A percentile compares a stretch with the other conserved stretches of the same genome.
phyloP scores from a whole-genome alignment of 1,140 invertebrate species.

The Procambarus clarkii region DNA sequence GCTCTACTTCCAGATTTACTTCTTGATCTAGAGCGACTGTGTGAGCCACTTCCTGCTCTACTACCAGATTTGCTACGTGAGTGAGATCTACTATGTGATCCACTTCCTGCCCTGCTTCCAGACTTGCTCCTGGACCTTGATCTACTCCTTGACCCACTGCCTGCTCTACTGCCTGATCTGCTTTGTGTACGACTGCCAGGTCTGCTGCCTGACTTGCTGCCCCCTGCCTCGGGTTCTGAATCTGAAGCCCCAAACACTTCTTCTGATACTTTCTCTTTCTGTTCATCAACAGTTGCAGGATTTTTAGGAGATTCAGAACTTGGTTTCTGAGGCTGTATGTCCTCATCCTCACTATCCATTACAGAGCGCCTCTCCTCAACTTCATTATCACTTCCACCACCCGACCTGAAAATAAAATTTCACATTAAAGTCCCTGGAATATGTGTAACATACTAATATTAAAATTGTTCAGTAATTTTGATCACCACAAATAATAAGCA shows the following conservation, averaged over 20 bases:
- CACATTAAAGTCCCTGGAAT: not conserved
- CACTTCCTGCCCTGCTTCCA: constrained; percentile 10
- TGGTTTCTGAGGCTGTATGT: not conserved
- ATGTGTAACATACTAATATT: too few species aligned
- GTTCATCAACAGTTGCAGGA: not conserved
- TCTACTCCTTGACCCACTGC: constrained; percentile 22
- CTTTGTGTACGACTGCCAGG: constrained; percentile 28
- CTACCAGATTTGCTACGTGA: constrained; percentile 48
- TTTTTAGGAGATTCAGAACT: not conserved
- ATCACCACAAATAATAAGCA: not conserved
- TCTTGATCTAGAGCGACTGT: constrained; percentile 15
- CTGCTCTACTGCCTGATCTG: not conserved
- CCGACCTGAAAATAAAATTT: constrained; percentile 21
- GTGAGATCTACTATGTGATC: not conserved
- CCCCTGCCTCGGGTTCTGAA: constrained; percentile 31
- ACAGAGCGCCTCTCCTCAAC: constrained; percentile 58
- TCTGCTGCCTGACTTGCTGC: not conserved
- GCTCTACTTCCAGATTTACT: not conserved
- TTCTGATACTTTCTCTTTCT: constrained; percentile 40
- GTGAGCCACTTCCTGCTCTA: constrained; percentile 10
- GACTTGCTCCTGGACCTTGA: not conserved
- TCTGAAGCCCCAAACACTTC: constrained; percentile 56
- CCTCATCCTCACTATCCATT: constrained; percentile 61
- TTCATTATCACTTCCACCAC: constrained; percentile 55
- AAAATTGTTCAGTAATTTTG: too few species aligned